phyloP scores from a whole-genome alignment of 2,113 vertebrate genomes.

The Carlito syrichta region DNA sequence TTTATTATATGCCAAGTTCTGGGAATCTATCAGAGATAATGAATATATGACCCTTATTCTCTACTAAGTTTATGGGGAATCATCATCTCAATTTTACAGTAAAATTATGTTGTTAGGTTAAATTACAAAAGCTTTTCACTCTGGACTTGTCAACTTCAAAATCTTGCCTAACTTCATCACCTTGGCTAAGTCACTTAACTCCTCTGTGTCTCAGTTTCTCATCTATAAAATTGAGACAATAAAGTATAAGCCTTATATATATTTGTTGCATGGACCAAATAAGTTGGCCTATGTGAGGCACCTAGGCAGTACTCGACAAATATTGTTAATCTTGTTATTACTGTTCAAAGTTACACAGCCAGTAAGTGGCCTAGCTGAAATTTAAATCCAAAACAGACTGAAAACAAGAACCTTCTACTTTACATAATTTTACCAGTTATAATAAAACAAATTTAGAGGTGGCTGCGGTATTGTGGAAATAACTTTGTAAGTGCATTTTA shows the following conservation, averaged over 20 bases:
- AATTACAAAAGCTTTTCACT: neutral
- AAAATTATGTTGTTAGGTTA: neutral
- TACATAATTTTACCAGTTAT: neutral
- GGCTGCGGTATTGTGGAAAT: neutral
- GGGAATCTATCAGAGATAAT: neutral
- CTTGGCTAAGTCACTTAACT: neutral
- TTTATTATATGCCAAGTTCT: neutral
- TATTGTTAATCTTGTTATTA: neutral
- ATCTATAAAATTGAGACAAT: neutral
- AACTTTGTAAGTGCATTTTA: neutral
- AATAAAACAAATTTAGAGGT: neutral
- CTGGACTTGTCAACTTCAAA: no score
- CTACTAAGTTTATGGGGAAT: neutral
- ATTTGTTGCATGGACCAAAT: neutral
- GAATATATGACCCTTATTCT: neutral
- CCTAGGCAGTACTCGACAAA: neutral
- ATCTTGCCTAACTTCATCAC: no score
- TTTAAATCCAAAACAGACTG: neutral
- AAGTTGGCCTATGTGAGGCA: neutral
- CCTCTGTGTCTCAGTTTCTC: neutral
- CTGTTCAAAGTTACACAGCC: neutral
- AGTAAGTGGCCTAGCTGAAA: neutral
- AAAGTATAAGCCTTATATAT: neutral
- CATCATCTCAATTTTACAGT: neutral
- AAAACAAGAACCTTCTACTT: neutral